Percentiles rank a stretch among this genome's conserved stretches.
Conservation (phyloP, 2,888 invertebrate species). For the Dioctria rufipes region DNA sequence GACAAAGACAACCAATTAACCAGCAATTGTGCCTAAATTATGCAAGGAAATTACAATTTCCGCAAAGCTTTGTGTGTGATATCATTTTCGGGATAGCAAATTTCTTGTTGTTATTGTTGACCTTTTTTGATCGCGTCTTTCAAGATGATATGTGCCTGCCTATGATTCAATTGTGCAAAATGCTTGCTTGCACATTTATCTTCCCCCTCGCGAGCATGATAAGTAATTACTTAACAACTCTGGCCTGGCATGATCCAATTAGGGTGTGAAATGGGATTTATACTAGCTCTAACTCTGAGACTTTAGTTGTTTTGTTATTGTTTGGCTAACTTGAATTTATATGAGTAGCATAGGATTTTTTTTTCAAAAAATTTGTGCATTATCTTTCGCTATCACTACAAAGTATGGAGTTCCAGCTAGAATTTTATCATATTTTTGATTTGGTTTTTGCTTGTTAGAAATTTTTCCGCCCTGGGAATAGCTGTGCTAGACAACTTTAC, state of each 20-base stretch:
- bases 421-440: no score
- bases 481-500: no score
- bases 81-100: constrained; percentile 34
- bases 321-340: no score
- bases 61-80: constrained; percentile 41
- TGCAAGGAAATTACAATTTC: constrained; percentile 52
- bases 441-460: no score
- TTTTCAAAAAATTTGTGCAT: no score
- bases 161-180: background rate
- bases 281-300: no score
- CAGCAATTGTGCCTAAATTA: constrained; percentile 40
- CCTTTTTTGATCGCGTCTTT: constrained; percentile 3
- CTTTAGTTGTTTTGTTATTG: no score
- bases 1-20: constrained; percentile 47
- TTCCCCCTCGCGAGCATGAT: background rate
- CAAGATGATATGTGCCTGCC: background rate
- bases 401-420: no score
- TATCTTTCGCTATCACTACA: no score
- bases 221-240: background rate
- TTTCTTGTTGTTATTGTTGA: background rate
- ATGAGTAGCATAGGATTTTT: no score
- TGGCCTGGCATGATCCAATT: constrained; percentile 24
- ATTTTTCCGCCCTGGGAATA: no score
- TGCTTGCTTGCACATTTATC: constrained; percentile 1
- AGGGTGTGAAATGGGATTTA: background rate